Percentiles rank a stretch among this genome's conserved stretches.
These are phyloP conservation scores for Pangasius sanitwongsei DNA, from an alignment of 2,797 vertebrate genomes.

Conservation along the genomic window DNA sequence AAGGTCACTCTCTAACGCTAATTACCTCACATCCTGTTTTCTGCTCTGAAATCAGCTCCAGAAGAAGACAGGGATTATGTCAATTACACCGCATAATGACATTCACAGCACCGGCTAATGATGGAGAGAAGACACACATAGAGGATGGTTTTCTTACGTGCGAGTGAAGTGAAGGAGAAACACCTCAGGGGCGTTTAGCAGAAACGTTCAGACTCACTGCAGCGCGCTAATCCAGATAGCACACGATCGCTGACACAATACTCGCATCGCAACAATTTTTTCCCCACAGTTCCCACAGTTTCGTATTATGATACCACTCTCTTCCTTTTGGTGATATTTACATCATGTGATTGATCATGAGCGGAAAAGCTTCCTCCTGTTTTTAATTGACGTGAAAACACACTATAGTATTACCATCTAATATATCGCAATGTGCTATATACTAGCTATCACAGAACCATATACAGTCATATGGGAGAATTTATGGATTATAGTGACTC, in stretches of 20 bases:
- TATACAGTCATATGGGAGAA: too few species aligned
- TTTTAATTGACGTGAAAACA: neutral
- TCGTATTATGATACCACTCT: neutral
- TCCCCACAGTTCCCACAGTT: too few species aligned
- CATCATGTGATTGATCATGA: neutral
- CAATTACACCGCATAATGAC: neutral
- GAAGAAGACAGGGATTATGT: slow-evolving; percentile 7
- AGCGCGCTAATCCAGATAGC: neutral
- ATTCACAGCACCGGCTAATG: neutral
- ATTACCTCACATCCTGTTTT: slow-evolving; percentile 21
- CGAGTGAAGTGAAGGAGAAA: neutral
- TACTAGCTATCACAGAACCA: too few species aligned
- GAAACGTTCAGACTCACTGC: neutral
- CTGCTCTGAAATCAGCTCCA: neutral
- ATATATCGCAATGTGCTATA: too few species aligned
- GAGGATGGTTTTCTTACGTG: neutral
- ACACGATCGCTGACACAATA: neutral
- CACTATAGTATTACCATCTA: too few species aligned
- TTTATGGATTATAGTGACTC: too few species aligned
- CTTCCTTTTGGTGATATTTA: neutral
- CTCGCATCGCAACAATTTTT: too few species aligned
- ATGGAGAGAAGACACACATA: neutral
- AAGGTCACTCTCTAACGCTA: slow-evolving; percentile 18
- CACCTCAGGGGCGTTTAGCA: neutral
- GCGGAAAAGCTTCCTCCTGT: neutral